phyloP scores from a whole-genome alignment of 1,140 invertebrate species.

The Cydia pomonella region DNA sequence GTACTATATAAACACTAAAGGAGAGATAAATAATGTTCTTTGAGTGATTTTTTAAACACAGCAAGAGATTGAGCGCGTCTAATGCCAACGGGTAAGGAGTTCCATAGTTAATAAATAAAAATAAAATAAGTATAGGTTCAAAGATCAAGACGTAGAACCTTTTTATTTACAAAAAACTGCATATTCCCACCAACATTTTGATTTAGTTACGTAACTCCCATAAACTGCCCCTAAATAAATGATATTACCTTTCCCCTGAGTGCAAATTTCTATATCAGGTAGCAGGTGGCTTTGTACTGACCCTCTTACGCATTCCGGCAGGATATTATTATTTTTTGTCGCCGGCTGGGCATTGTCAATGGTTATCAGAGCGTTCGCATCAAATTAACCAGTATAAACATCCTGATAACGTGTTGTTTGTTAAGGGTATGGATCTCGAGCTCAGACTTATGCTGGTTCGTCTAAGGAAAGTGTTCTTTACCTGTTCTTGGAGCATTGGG shows the following conservation, averaged over 20 bases:
- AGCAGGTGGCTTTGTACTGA: constrained; percentile 47
- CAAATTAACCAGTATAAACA: neutral
- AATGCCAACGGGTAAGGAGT: no score
- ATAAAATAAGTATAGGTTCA: no score
- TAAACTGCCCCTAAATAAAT: neutral
- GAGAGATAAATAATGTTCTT: no score
- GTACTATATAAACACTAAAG: no score
- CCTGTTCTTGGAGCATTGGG: neutral
- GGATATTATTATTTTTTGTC: constrained; percentile 25
- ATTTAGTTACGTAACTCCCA: neutral
- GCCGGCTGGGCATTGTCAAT: constrained; percentile 1
- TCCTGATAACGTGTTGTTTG: neutral
- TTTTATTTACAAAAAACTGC: neutral
- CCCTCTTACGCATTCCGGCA: constrained; percentile 36
- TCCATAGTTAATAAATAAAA: no score
- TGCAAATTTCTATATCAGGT: constrained; percentile 40
- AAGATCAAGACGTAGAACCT: no score
- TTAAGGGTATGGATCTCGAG: neutral
- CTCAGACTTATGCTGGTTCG: neutral
- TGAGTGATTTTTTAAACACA: no score
- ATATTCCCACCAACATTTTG: neutral
- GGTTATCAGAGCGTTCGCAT: neutral
- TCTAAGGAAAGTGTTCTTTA: neutral
- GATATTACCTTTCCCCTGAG: neutral
- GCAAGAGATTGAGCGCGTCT: no score